Conservation (phyloP, 2,797 vertebrate genomes). For the Craterocephalus amniculus region DNA sequence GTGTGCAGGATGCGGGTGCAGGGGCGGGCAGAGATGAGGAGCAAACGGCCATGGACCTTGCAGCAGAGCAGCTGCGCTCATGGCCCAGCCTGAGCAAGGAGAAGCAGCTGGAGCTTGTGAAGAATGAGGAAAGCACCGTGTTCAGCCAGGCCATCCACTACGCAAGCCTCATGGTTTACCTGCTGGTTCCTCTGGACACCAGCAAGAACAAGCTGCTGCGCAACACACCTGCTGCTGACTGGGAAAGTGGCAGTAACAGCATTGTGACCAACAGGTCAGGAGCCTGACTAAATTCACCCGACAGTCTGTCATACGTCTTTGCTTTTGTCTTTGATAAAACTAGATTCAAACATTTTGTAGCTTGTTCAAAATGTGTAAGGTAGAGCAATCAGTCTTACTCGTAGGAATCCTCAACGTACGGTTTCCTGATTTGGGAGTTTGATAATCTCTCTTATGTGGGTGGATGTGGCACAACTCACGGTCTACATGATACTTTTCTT, state of each 20-base stretch:
- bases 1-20: conserved; percentile 76
- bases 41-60: conserved; percentile 96
- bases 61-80: conserved; percentile 90
- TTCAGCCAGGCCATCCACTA: conserved; percentile 99
- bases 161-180: conserved; percentile 97
- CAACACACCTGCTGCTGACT: conserved; percentile 88
- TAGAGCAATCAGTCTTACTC: conserved; percentile 55
- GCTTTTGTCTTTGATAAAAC: conserved; percentile 4
- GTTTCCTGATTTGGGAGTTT: conserved; percentile 61
- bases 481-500: conserved; percentile 59
- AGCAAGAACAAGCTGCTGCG: conserved; percentile 95
- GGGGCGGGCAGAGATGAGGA: conserved; percentile 73
- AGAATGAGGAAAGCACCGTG: conserved; percentile 96
- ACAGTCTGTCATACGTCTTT: background rate
- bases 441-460: conserved; percentile 58
- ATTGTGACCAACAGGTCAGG: conserved; percentile 94
- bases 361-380: conserved; percentile 32
- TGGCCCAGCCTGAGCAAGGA: conserved; percentile 92
- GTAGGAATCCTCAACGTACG: conserved; percentile 36
- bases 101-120: conserved; percentile 92
- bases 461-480: conserved; percentile 53
- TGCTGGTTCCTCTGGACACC: conserved; percentile 94
- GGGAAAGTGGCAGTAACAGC: conserved; percentile 99
- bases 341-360: conserved; percentile 13
- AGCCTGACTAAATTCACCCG: background rate